Evolutionary conservation across 2,113 vertebrate genomes (phyloP), one percentile per base, ranked within the genome.

Genomic region (Datnioides undecimradiatus): DNA sequence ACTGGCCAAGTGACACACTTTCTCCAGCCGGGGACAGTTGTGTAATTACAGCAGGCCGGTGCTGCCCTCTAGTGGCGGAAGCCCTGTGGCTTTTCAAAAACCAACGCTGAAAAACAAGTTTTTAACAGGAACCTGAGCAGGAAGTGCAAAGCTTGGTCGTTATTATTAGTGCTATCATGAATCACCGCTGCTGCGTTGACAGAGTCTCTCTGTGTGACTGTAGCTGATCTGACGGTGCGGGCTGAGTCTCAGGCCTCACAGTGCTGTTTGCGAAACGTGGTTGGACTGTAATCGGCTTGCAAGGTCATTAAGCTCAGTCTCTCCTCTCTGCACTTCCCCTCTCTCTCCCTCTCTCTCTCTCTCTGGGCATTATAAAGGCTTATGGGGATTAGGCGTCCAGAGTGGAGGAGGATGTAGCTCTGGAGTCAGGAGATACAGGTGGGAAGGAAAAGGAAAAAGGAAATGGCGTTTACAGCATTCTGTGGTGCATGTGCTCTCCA

Each of bases 301-400:
- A 43, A 78, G 71, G 87, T 87, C 84, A 82, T 80, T 82, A 88
- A 91, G 60, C 87, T 69, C 75, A 84, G 66, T 75, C 84, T 76
- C 79, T 82, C 71, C 65, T 73, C 13, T 64, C 75, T 13, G 40
- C 27, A 23, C 60, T 71, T 71, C 52, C 49, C 38, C 76, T 49
- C 49, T 38, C 43, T 45, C 80, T 59, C 36, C 41, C 46, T 8
- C 66, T 8, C 68, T 38, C 55, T 34, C 36, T 55, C 46, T 41
- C 54, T 33, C 49, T 46, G 64, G 74, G 82, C 73, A 91, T 90
- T 91, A 92, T 55, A 23, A 3, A 31, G 66, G 70, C 83, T 93
- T 93, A 91, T 78, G 52, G 52, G 77, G 88, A 92, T 93, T 90
- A 90, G 70, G 73, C 77, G 66, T 80, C 60, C 73, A 80, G 68